Percentiles rank a stretch among this genome's conserved stretches.
Evolutionary conservation across 2,888 invertebrate genomes (phyloP).

Genomic region (Myathropa florea): DNA sequence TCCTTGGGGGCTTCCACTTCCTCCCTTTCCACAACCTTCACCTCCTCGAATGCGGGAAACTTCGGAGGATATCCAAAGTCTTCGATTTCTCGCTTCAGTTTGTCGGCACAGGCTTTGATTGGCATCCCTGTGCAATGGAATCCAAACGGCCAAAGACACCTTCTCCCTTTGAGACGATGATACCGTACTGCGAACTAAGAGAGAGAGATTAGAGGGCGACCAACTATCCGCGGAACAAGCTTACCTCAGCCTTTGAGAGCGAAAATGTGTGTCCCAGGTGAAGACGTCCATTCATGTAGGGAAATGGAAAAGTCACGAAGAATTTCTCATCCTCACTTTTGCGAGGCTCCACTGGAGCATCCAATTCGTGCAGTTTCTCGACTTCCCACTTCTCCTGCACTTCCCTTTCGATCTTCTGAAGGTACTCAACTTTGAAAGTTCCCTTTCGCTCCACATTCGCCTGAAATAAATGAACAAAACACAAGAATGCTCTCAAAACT

Average conservation of each 20-base stretch:
- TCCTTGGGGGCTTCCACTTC: slow-evolving; percentile 86
- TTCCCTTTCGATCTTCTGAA: slow-evolving; percentile 92
- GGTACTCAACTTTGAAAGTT: slow-evolving; percentile 96
- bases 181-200: slow-evolving; percentile 93
- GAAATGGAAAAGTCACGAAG: slow-evolving; percentile 97
- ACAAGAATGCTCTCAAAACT: background rate
- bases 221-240: slow-evolving; percentile 27
- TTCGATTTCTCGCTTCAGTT: slow-evolving; percentile 95
- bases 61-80: slow-evolving; percentile 94
- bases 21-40: slow-evolving; percentile 79
- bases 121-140: slow-evolving; percentile 99
- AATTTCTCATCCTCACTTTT: slow-evolving; percentile 89
- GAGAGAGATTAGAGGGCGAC: background rate
- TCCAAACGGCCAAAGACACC: slow-evolving; percentile 97
- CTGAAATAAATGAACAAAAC: slow-evolving; percentile 67
- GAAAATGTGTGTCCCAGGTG: slow-evolving; percentile 99
- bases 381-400: slow-evolving; percentile 93
- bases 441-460: slow-evolving; percentile 89
- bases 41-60: slow-evolving; percentile 85
- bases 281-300: slow-evolving; percentile 99
- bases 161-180: slow-evolving; percentile 94
- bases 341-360: slow-evolving; percentile 86
- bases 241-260: slow-evolving; percentile 96
- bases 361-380: slow-evolving; percentile 89
- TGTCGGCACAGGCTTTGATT: slow-evolving; percentile 99